Base-by-base conservation (phyloP, 2,888 invertebrate species). In the Scaptomyza cyrtandrae region DNA sequence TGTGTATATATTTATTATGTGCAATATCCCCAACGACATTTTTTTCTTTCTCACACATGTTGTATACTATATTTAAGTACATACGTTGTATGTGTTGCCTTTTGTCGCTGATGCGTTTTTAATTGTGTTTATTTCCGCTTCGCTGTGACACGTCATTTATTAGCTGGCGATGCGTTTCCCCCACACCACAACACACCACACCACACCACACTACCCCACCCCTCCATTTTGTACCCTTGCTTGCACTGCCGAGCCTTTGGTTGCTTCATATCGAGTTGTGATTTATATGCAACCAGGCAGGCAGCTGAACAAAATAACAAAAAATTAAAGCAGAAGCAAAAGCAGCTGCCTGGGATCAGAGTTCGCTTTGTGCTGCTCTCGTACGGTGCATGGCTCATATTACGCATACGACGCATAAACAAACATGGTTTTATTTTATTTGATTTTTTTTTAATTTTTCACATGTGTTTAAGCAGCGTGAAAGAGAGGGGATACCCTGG, bases 81-180 rank as follows among this genome's bases (percentile, higher is more conserved):
- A 44, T 39, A 39, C 39, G 14, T 39, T 55, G 41, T 52, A 50
- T 61, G 41, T 49, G 41, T 45, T 14, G 45, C 55, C 55, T 71
- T 78, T 75, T 29, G 64, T 63, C 78, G 62, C 89, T 88, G 87
- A 89, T 88, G 89, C 87, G 74, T 88, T 89, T 88, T 88, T 89
- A 88, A 89, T 88, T 88, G 83, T 89, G 76, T 87, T 85, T 82
- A 80, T 82, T 89, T 88, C 89, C 89, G 87, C 80, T 82, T 76
- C 69, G 72, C 62, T 76, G 75, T 87, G 89, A 78, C 86, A 82
- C 78, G 83, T 82, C 75, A 82, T 86, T 88, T 85, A 84, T 89
- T 86, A 79, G 87, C 66, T 50, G 53, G 50, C 59, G 52, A 60
- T 46, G 59, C 58, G 45, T 41, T 39, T 14, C 44, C 24, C 16